Evolutionary conservation across 2,888 invertebrate species (phyloP).

Genomic region (Hoplodrina blanda): DNA sequence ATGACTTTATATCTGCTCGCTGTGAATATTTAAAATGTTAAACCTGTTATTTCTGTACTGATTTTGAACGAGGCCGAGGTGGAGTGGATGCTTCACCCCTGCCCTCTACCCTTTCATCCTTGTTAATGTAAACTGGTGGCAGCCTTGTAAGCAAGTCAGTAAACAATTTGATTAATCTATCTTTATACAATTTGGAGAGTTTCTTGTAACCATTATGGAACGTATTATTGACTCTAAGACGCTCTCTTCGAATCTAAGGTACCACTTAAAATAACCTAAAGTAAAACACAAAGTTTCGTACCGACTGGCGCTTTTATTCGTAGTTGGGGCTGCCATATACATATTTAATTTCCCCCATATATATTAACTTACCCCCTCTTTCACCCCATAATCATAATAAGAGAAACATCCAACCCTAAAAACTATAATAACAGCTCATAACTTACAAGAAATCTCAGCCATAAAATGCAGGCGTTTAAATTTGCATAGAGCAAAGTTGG

Average conservation of each 20-base stretch:
- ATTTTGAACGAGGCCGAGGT: constrained; percentile 27
- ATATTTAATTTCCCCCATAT: constrained; percentile 41
- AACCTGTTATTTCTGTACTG: constrained; percentile 43
- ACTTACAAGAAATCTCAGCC: constrained; percentile 66
- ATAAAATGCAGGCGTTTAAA: constrained; percentile 80
- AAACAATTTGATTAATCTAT: constrained; percentile 4
- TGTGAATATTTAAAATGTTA: constrained; percentile 60
- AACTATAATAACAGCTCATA: constrained; percentile 66
- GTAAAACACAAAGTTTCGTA: background rate
- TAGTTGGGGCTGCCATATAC: constrained; percentile 25
- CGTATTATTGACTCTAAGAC: background rate
- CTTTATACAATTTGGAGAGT: background rate
- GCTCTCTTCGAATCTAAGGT: background rate
- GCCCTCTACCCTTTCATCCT: constrained; percentile 4
- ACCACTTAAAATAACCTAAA: background rate
- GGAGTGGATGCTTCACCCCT: background rate
- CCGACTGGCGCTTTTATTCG: background rate
- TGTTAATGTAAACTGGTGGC: background rate
- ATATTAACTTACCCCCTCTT: constrained; percentile 32
- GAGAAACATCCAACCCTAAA: constrained; percentile 60
- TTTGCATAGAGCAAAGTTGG: constrained; percentile 78
- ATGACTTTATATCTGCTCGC: constrained; percentile 53
- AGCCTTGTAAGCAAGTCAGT: background rate
- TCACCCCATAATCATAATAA: constrained; percentile 56
- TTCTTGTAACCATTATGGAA: background rate